Evolutionary conservation across 2,888 invertebrate species (phyloP).

Genomic region (Epistrophe eligans): DNA sequence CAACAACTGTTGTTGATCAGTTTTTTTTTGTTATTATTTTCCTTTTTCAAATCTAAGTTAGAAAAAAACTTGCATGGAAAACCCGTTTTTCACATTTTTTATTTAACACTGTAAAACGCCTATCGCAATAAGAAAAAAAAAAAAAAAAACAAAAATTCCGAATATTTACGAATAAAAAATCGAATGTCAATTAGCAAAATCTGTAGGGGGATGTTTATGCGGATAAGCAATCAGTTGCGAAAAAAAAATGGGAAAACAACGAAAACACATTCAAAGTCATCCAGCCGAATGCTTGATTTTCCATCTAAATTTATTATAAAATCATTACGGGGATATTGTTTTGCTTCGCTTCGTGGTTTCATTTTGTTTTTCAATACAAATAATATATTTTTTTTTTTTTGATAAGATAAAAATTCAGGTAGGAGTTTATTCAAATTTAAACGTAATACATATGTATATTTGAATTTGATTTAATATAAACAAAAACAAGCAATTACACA

Average conservation of each 20-base stretch:
- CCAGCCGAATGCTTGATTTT: conserved; percentile 38
- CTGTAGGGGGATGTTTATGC: conserved; percentile 49
- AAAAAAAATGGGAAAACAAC: not conserved
- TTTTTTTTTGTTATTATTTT: not conserved
- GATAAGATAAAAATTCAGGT: not conserved
- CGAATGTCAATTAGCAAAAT: conserved; percentile 70
- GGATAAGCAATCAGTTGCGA: conserved; percentile 25
- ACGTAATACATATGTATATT: not conserved
- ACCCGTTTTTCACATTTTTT: conserved; percentile 8
- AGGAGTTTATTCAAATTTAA: not conserved
- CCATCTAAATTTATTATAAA: conserved; percentile 67
- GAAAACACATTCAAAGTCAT: conserved; percentile 32
- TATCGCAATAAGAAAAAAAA: conserved; percentile 2
- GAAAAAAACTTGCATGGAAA: not conserved
- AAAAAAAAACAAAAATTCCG: not conserved
- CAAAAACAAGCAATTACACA: too few species aligned
- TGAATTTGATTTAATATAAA: too few species aligned
- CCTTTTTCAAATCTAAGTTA: not conserved
- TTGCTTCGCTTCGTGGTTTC: conserved; percentile 1
- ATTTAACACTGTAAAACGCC: conserved; percentile 26
- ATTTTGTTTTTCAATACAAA: not conserved
- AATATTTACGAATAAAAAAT: conserved; percentile 16
- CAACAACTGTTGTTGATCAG: not conserved
- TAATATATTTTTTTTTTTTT: too few species aligned
- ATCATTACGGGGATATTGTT: conserved; percentile 46